Percentiles rank a stretch among this genome's conserved stretches.
Evolutionary conservation across 2,113 vertebrate genomes (phyloP).

Genomic region (Nansenia antarctica): DNA sequence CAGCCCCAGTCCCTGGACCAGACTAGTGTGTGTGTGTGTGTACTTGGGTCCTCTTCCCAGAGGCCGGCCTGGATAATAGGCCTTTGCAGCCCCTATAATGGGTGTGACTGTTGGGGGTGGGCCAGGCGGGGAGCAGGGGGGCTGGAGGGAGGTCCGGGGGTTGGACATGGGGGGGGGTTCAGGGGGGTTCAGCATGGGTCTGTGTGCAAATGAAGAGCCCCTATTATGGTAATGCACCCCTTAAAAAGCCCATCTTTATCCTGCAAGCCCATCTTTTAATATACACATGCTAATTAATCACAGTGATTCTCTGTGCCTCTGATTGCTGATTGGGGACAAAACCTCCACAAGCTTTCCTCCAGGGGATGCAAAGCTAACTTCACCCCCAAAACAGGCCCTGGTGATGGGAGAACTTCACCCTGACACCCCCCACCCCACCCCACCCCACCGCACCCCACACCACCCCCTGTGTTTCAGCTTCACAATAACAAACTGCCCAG

Average conservation of each 20-base stretch:
- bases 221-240: constrained; percentile 76
- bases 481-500: constrained; percentile 10
- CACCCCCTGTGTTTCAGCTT: constrained; percentile 34
- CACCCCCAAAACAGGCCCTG: constrained; percentile 28
- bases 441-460: too few species aligned
- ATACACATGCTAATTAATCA: constrained; percentile 78
- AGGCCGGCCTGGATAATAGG: constrained; percentile 66
- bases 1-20: too few species aligned
- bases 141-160: background rate
- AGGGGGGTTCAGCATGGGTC: constrained; percentile 41
- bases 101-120: constrained; percentile 67
- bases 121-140: background rate
- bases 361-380: constrained; percentile 34
- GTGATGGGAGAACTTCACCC: too few species aligned
- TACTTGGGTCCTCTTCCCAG: background rate
- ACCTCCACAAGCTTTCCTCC: background rate
- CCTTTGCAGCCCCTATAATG: constrained; percentile 69
- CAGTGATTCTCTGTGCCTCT: constrained; percentile 25
- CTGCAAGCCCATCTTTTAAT: constrained; percentile 71
- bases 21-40: constrained; percentile 19
- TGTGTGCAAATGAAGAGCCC: constrained; percentile 79
- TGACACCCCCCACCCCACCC: too few species aligned
- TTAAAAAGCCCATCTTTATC: constrained; percentile 55
- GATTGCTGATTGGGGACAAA: constrained; percentile 15
- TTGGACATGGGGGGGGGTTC: background rate